Base-by-base conservation (phyloP, 2,888 invertebrate species). In the Andrena flavipes region DNA sequence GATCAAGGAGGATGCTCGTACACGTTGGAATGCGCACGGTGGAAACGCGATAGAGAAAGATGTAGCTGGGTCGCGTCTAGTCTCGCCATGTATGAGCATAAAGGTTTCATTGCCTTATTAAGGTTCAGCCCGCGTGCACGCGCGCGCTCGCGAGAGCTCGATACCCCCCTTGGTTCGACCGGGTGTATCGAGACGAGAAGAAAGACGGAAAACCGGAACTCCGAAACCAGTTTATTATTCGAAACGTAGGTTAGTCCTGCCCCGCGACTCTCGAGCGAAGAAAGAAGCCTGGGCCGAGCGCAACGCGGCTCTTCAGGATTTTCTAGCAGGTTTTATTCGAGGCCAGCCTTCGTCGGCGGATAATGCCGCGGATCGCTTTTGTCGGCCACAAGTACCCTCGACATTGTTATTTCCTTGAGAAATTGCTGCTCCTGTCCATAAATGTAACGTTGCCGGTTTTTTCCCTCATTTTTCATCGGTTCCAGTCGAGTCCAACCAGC, bases 141-240 rank as follows among this genome's bases (percentile, higher is more conserved):
- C 26, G 54, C 62, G 69, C 63, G 70, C 54, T 51, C 51, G 23
- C 54, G 8, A 54, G 54, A 23, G 54, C 20, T 8, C 23, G 56
- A 56, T 56, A 65, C 69, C 71, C 80, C 62, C 20, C 54, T 64
- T 63, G 5, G 59, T 59, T 13, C 71, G 75, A 59, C 35, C 80
- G 70, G 69, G 54, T 56, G 56, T 68, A 65, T 63, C 56, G 76
- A 65, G 71, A 78, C 86, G 87, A 56, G 56, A 87, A 85, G 86
- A 88, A 89, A 86, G 89, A 88, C 85, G 89, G 89, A 89, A 90
- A 91, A 91, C 92, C 92, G 91, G 92, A 91, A 92, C 91, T 89
- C 69, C 76, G 75, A 87, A 87, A 87, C 90, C 85, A 87, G 90
- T 90, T 91, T 86, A 87, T 89, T 90, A 87, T 86, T 82, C 83